phyloP scores from a whole-genome alignment of 1,140 invertebrate species.

The Drosophila eugracilis region DNA sequence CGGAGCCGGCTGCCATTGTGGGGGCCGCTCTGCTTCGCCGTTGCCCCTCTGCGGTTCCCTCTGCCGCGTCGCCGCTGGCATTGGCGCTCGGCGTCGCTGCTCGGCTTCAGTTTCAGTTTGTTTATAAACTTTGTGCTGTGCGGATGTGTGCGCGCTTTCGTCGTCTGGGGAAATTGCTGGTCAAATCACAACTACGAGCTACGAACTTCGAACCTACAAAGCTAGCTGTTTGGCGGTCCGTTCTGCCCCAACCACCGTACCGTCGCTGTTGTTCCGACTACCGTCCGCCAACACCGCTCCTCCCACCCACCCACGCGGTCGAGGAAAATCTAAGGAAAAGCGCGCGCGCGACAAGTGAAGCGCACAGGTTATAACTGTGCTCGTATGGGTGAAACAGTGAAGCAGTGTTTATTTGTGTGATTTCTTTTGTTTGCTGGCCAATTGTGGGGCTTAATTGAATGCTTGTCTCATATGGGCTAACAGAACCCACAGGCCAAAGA shows the following conservation, averaged over 20 bases:
- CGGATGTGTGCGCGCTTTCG: slow-evolving; percentile 48
- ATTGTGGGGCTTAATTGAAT: slow-evolving; percentile 77
- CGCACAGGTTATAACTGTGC: slow-evolving; percentile 54
- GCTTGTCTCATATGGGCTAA: slow-evolving; percentile 64
- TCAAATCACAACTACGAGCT: slow-evolving; percentile 9
- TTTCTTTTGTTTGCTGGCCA: slow-evolving; percentile 74
- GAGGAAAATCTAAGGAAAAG: slow-evolving; percentile 26
- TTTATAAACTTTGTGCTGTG: slow-evolving; percentile 67
- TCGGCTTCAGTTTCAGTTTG: slow-evolving; percentile 50
- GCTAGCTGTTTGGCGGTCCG: slow-evolving; percentile 16
- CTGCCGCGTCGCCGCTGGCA: slow-evolving; percentile 17
- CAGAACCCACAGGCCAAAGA: slow-evolving; percentile 23
- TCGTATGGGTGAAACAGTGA: slow-evolving; percentile 24
- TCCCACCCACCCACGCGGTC: not conserved
- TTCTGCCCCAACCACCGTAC: slow-evolving; percentile 1
- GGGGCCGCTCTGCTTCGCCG: slow-evolving; percentile 31
- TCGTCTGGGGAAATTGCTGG: not conserved
- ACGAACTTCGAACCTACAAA: slow-evolving; percentile 3
- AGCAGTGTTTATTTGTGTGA: slow-evolving; percentile 52
- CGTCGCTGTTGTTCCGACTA: not conserved
- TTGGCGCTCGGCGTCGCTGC: slow-evolving; percentile 17
- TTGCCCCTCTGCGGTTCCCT: slow-evolving; percentile 6
- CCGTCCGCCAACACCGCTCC: not conserved
- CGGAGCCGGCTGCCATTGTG: slow-evolving; percentile 59
- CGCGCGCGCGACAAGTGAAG: slow-evolving; percentile 58